A percentile compares a stretch with the other conserved stretches of the same genome.
Evolutionary conservation across 2,113 vertebrate species (phyloP).

Genomic region (Stigmatopora nigra): DNA sequence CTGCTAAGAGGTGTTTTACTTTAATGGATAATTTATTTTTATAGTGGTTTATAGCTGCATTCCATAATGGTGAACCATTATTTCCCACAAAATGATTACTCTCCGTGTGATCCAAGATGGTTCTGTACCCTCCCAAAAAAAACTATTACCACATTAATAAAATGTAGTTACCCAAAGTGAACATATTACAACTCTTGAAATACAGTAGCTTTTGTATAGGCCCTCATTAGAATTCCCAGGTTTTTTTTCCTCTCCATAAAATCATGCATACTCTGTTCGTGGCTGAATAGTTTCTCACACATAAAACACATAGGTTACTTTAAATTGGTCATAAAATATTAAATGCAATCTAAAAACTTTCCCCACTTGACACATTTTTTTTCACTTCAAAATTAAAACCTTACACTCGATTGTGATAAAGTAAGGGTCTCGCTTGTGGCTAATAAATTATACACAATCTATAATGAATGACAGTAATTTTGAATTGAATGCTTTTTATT

Average conservation of each 20-base stretch:
- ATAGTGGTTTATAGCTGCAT: too few species aligned
- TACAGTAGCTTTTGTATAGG: not conserved
- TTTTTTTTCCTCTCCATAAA: not conserved
- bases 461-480: not conserved
- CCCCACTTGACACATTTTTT: not conserved
- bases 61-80: not conserved
- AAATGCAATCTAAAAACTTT: not conserved
- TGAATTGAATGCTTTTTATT: too few species aligned
- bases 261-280: not conserved
- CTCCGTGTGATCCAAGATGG: not conserved
- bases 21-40: not conserved
- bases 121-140: not conserved
- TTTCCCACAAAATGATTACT: not conserved
- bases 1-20: not conserved
- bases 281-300: not conserved
- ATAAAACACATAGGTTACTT: not conserved
- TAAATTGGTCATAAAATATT: not conserved
- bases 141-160: not conserved
- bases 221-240: not conserved
- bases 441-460: not conserved
- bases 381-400: too few species aligned
- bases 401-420: not conserved
- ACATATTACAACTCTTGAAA: not conserved
- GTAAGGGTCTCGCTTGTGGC: not conserved
- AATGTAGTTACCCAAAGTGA: not conserved